A percentile compares a stretch with the other conserved stretches of the same genome.
phyloP scores from a whole-genome alignment of 2,888 invertebrate species.

The Drosophila paucipuncta region DNA sequence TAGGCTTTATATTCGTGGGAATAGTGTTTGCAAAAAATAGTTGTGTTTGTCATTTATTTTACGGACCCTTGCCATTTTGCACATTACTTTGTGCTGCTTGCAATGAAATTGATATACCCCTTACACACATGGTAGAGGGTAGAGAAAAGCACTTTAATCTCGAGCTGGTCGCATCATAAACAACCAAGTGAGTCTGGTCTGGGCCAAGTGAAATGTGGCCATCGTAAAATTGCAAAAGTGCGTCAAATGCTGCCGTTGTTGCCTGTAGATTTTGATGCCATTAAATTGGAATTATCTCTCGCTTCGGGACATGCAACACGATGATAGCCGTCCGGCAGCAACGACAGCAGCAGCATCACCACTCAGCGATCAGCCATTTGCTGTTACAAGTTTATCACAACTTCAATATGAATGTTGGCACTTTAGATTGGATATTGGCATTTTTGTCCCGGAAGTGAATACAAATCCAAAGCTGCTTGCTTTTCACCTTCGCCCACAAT shows the following conservation, averaged over 20 bases:
- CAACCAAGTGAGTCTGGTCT: slow-evolving; percentile 36
- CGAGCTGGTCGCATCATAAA: slow-evolving; percentile 49
- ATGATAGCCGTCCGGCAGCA: slow-evolving; percentile 27
- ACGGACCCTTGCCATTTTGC: background rate
- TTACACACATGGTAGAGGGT: slow-evolving; percentile 30
- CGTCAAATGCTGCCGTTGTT: slow-evolving; percentile 51
- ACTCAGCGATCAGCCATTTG: slow-evolving; percentile 55
- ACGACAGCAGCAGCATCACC: slow-evolving; percentile 13
- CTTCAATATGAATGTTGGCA: slow-evolving; percentile 29
- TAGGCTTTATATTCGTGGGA: background rate
- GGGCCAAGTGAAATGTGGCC: slow-evolving; percentile 45
- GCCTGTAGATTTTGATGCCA: slow-evolving; percentile 33
- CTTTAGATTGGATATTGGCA: slow-evolving; percentile 34
- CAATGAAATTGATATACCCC: slow-evolving; percentile 24
- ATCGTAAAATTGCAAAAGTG: slow-evolving; percentile 62
- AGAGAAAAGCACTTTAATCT: slow-evolving; percentile 55
- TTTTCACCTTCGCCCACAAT: slow-evolving; percentile 38
- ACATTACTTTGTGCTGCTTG: background rate
- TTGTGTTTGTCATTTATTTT: background rate
- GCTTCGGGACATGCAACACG: slow-evolving; percentile 28
- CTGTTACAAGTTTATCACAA: slow-evolving; percentile 39
- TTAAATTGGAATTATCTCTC: slow-evolving; percentile 52
- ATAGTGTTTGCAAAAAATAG: background rate
- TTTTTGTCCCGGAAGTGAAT: slow-evolving; percentile 41
- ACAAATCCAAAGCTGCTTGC: slow-evolving; percentile 1